Base-by-base conservation (phyloP, 1,140 invertebrate species). In the Parapsyche elsis region DNA sequence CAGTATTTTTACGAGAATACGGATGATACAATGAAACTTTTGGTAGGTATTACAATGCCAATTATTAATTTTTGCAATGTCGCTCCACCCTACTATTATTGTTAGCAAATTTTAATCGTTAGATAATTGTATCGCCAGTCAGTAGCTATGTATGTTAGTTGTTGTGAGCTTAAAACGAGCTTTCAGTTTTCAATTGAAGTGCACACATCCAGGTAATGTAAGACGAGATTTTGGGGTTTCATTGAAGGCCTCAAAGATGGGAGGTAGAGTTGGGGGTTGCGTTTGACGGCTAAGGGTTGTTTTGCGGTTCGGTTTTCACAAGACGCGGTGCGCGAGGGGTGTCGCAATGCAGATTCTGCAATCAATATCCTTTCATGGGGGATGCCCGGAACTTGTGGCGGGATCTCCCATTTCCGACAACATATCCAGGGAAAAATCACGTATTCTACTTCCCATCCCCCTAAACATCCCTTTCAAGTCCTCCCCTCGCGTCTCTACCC, bases 291-390 rank as follows among this genome's bases (percentile, higher is more conserved):
- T 14, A 53, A 53, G 16, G 64, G 21, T 46, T 67, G 64, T 67
- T 67, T 67, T 67, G 78, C 38, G 78, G 24, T 53, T 12, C 76
- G 16, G 49, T 57, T 57, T 24, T 38, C 44, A 57, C 73, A 67
- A 67, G 64, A 67, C 64, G 24, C 21, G 64, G 64, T 24, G 24
- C 76, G 30, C 23, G 23, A 64, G 14, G 76, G 57, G 12, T 78
- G 81, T 80, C 81, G 81, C 81, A 82, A 71, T 82, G 81, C 81
- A 82, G 81, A 78, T 82, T 82, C 49, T 75, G 78, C 71, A 80
- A 77, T 80, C 78, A 74, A 82, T 78, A 75, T 78, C 46, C 64
- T 77, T 67, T 46, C 30, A 59, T 19, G 24, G 45, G 10, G 71
- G 14, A 38, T 10, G 38, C 19, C 9, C 61, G 38, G 71, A 23